A percentile compares a stretch with the other conserved stretches of the same genome.
phyloP scores from a whole-genome alignment of 2,113 vertebrate species.

The Anser cygnoides region DNA sequence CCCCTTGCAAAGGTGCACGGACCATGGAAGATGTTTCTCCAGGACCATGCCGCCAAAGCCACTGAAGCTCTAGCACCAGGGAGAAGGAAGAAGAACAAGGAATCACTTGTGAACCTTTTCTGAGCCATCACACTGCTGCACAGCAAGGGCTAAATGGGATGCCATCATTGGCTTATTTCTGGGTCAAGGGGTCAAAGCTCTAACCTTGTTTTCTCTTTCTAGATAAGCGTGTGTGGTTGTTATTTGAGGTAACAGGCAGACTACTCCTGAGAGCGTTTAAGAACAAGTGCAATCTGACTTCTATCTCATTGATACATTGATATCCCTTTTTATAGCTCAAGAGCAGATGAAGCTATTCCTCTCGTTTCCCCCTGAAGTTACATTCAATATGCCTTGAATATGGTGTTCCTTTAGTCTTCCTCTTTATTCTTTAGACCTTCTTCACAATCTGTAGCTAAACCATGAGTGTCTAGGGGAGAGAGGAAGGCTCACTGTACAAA shows the following conservation, averaged over 20 bases:
- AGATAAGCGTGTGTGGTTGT: not conserved
- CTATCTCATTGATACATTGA: not conserved
- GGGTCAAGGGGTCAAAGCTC: not conserved
- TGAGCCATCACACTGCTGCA: not conserved
- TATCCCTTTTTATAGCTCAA: not conserved
- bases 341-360: not conserved
- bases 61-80: not conserved
- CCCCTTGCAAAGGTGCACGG: not conserved
- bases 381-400: not conserved
- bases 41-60: not conserved
- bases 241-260: not conserved
- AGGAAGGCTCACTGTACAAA: not conserved
- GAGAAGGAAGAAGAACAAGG: not conserved
- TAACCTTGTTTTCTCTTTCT: not conserved
- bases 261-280: not conserved
- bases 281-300: not conserved
- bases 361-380: not conserved
- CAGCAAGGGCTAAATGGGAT: not conserved
- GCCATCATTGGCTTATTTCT: not conserved
- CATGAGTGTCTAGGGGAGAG: fast-evolving
- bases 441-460: not conserved
- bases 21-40: not conserved
- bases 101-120: not conserved
- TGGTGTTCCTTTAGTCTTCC: not conserved
- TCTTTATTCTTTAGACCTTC: not conserved